These are phyloP conservation scores for Spheniscus mendiculus DNA, from an alignment of 2,113 vertebrate species.

Conservation along the genomic window DNA sequence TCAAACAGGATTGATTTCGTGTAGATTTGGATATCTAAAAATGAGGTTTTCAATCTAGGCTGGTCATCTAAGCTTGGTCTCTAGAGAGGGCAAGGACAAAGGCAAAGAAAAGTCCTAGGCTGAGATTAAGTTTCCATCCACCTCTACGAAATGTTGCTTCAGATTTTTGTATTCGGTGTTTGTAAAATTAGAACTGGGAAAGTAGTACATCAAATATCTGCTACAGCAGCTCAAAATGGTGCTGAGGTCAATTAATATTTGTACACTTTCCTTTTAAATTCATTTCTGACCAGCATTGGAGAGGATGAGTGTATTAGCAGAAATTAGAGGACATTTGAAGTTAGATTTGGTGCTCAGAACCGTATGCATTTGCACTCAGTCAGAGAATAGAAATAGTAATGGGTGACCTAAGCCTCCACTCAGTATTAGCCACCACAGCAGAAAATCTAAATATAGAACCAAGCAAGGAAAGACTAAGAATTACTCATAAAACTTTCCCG, in stretches of 20 bases:
- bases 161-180: neutral
- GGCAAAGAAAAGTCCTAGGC: neutral
- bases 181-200: neutral
- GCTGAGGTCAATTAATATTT: constrained; percentile 12
- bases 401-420: constrained; percentile 28
- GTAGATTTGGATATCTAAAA: neutral
- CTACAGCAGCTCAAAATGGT: neutral
- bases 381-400: neutral
- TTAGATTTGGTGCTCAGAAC: neutral
- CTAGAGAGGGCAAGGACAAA: neutral
- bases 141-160: neutral
- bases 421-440: constrained; percentile 16
- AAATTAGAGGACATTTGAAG: constrained; percentile 6
- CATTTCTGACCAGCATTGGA: neutral
- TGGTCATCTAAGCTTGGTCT: neutral
- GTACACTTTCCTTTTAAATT: neutral
- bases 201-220: neutral
- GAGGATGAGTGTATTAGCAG: neutral
- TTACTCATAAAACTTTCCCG: constrained; percentile 40
- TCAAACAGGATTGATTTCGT: neutral
- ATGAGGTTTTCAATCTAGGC: neutral
- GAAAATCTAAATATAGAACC: constrained; percentile 24
- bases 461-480: neutral
- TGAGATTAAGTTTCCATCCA: neutral
- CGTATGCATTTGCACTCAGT: neutral